These are phyloP conservation scores for Poicephalus gulielmi DNA, from an alignment of 2,113 vertebrate species.

Conservation along the genomic window DNA sequence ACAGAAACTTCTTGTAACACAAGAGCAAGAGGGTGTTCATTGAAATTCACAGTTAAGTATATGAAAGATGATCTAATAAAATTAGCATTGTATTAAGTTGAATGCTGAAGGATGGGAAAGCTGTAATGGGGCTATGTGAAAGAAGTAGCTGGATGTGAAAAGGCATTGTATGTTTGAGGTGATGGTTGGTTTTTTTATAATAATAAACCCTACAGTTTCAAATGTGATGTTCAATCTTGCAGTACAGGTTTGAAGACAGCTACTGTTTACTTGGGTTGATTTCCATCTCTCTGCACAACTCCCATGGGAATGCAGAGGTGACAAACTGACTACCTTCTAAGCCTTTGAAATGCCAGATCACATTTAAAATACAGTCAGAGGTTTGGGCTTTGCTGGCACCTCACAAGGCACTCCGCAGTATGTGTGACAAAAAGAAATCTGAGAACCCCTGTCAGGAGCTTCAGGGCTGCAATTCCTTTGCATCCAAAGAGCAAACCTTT, in stretches of 20 bases:
- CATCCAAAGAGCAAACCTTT: not conserved
- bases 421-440: not conserved
- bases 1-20: not conserved
- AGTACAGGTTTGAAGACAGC: not conserved
- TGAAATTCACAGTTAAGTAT: not conserved
- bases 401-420: not conserved
- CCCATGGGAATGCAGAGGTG: fast-evolving
- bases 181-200: not conserved
- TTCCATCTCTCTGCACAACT: not conserved
- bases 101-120: not conserved
- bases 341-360: not conserved
- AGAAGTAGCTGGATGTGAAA: not conserved
- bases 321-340: not conserved
- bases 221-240: not conserved
- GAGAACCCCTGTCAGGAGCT: not conserved
- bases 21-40: not conserved
- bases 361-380: not conserved
- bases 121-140: not conserved
- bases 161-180: not conserved
- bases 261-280: not conserved
- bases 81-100: not conserved
- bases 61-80: not conserved
- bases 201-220: not conserved
- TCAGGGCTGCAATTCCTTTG: not conserved
- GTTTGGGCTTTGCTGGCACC: not conserved